Conservation (phyloP, 2,113 vertebrate genomes). For the Oryzias woworae region DNA sequence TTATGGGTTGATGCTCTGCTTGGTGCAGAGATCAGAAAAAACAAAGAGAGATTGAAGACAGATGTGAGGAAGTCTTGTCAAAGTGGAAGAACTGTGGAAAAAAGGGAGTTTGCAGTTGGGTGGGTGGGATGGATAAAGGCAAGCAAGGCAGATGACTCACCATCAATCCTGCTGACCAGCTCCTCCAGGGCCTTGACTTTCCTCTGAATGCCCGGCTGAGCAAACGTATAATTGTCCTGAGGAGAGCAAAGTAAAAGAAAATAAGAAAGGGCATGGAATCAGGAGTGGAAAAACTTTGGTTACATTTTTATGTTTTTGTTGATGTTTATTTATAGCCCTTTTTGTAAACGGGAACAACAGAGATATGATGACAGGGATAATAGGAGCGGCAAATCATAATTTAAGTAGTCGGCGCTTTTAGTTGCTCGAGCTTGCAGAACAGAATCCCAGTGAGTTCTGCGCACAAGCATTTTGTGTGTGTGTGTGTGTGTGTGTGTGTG, state of each 20-base stretch:
- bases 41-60: neutral
- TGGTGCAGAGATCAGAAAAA: neutral
- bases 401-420: conserved; percentile 7
- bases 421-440: conserved; percentile 46
- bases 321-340: too few relatives aligned
- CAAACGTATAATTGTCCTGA: conserved; percentile 98
- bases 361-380: neutral
- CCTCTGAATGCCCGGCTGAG: conserved; percentile 96
- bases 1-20: too few relatives aligned
- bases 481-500: neutral
- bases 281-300: too few relatives aligned
- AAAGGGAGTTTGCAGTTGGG: conserved; percentile 22
- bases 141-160: conserved; percentile 75
- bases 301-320: too few relatives aligned
- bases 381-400: conserved; percentile 25
- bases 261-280: conserved; percentile 3
- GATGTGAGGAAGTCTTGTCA: neutral
- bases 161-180: conserved; percentile 95
- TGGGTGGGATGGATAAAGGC: conserved; percentile 26
- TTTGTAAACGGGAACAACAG: neutral
- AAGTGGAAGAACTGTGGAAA: conserved; percentile 15
- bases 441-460: conserved; percentile 33
- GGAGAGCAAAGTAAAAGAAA: conserved; percentile 18
- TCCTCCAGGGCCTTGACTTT: conserved; percentile 95
- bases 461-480: conserved; percentile 42